These are phyloP conservation scores for Idaea aversata DNA, from an alignment of 2,888 invertebrate genomes.

Conservation along the genomic window DNA sequence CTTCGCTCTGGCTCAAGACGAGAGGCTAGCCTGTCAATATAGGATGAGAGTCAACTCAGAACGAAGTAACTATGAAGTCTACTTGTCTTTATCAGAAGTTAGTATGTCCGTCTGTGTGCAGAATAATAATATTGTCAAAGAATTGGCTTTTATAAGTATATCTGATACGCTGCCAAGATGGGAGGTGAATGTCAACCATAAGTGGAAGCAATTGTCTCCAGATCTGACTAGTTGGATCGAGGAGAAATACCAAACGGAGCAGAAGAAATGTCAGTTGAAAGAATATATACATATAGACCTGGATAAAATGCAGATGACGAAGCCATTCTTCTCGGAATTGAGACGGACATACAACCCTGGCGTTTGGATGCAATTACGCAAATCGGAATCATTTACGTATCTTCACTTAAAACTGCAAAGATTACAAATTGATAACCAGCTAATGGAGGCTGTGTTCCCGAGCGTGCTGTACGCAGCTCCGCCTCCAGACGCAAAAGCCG, in stretches of 20 bases:
- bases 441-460: conserved; percentile 85
- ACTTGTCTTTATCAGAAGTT: conserved; percentile 85
- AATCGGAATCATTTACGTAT: conserved; percentile 84
- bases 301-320: conserved; percentile 92
- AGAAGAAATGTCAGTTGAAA: conserved; percentile 86
- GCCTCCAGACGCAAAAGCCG: conserved; percentile 58
- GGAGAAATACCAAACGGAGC: conserved; percentile 86
- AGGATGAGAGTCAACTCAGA: conserved; percentile 83
- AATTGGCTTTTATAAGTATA: conserved; percentile 85
- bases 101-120: conserved; percentile 82
- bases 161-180: conserved; percentile 87
- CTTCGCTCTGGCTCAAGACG: conserved; percentile 87
- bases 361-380: conserved; percentile 86
- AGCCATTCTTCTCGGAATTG: conserved; percentile 90
- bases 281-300: conserved; percentile 90
- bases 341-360: conserved; percentile 87
- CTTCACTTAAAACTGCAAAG: conserved; percentile 84
- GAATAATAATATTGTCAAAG: conserved; percentile 69
- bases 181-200: conserved; percentile 89
- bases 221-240: conserved; percentile 91
- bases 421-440: conserved; percentile 88
- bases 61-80: conserved; percentile 83
- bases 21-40: conserved; percentile 83
- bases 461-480: conserved; percentile 84
- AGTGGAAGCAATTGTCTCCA: conserved; percentile 88